Conservation (phyloP, 1,140 invertebrate species). For the Galleria mellonella region DNA sequence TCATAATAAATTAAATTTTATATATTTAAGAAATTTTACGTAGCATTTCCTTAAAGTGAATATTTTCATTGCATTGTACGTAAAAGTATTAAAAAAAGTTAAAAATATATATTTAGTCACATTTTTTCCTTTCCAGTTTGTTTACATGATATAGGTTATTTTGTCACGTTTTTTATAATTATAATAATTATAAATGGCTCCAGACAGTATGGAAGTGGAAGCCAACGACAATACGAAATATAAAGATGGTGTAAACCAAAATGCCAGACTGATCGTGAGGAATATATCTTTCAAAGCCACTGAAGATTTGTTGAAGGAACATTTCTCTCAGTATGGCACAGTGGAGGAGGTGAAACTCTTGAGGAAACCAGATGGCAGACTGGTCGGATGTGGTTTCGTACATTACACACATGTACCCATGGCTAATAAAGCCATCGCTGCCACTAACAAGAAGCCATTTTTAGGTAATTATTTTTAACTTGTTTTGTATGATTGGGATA, state of each 20-base stretch:
- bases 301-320: slow-evolving; percentile 75
- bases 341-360: slow-evolving; percentile 80
- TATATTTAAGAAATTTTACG: no score
- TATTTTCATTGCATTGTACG: no score
- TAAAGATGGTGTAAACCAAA: slow-evolving; percentile 30
- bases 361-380: slow-evolving; percentile 78
- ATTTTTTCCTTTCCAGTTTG: no score
- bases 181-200: slow-evolving; percentile 21
- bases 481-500: neutral
- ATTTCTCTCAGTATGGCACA: slow-evolving; percentile 78
- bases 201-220: slow-evolving; percentile 14
- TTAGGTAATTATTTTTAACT: slow-evolving; percentile 27
- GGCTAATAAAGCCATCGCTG: slow-evolving; percentile 77
- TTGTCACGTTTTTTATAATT: slow-evolving; percentile 1
- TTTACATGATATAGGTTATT: slow-evolving; percentile 4
- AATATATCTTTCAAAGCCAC: slow-evolving; percentile 75
- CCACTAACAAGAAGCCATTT: slow-evolving; percentile 62
- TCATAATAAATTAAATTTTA: no score
- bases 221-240: slow-evolving; percentile 25
- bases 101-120: no score
- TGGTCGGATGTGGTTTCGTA: slow-evolving; percentile 81
- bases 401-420: slow-evolving; percentile 77
- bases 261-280: slow-evolving; percentile 50
- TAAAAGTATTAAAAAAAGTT: no score
- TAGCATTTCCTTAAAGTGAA: no score